A percentile compares a stretch with the other conserved stretches of the same genome.
These are phyloP conservation scores for Pantherophis guttatus DNA, from an alignment of 2,113 vertebrate species.

Conservation along the genomic window DNA sequence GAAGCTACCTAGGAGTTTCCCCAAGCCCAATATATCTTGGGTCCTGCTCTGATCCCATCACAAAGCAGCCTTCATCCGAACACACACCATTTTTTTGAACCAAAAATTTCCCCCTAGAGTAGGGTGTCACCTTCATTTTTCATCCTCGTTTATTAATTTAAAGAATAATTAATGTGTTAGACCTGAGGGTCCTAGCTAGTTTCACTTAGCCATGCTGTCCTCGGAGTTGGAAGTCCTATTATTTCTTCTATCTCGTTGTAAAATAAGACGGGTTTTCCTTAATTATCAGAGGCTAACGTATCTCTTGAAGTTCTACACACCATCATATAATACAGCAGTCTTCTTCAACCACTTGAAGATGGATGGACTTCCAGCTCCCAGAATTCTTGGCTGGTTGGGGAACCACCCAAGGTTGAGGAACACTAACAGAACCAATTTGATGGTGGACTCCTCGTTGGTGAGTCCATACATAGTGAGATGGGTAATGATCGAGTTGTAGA, in stretches of 20 bases:
- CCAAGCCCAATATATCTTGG: background rate
- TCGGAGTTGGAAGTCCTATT: background rate
- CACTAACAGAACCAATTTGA: background rate
- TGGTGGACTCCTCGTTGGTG: background rate
- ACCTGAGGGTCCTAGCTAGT: background rate
- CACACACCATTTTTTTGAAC: background rate
- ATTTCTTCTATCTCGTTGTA: background rate
- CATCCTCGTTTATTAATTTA: accelerated
- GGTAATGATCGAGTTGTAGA: background rate
- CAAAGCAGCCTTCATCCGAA: background rate
- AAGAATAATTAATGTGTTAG: accelerated
- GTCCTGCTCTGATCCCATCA: background rate
- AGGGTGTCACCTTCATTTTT: background rate
- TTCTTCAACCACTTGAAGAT: background rate
- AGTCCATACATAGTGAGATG: background rate
- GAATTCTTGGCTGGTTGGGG: no score
- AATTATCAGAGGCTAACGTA: background rate
- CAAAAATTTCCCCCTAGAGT: background rate
- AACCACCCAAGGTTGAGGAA: background rate
- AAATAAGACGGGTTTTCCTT: background rate
- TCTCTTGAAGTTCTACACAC: no score
- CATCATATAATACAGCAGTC: background rate
- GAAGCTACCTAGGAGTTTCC: background rate
- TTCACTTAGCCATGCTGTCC: background rate
- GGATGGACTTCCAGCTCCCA: background rate